A percentile compares a stretch with the other conserved stretches of the same genome.
Conservation (phyloP, 2,797 vertebrate genomes). For the Benthosema pterotum region DNA sequence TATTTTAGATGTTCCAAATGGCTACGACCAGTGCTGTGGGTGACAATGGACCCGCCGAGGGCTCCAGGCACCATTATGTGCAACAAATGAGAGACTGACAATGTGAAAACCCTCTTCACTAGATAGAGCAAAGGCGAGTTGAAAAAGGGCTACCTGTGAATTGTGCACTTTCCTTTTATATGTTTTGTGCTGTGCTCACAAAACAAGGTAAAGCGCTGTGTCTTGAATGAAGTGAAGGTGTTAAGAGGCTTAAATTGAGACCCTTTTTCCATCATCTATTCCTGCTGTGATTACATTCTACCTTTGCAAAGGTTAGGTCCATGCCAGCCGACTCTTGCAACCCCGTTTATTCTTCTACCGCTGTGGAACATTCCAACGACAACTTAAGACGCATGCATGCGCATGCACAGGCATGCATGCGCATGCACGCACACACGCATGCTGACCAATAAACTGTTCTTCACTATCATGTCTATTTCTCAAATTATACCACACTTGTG, state of each 20-base stretch:
- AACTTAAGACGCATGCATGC: not conserved
- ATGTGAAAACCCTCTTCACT: constrained; percentile 76
- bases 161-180: constrained; percentile 70
- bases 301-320: constrained; percentile 22
- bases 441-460: too few species aligned
- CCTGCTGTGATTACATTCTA: constrained; percentile 41
- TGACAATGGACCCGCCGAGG: constrained; percentile 78
- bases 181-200: constrained; percentile 65
- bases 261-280: constrained; percentile 46
- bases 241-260: constrained; percentile 48
- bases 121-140: constrained; percentile 70
- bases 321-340: constrained; percentile 16
- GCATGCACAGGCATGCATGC: constrained; percentile 35
- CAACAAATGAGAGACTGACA: constrained; percentile 75
- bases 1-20: constrained; percentile 83
- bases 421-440: constrained; percentile 16
- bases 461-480: too few species aligned
- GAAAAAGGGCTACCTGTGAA: constrained; percentile 69
- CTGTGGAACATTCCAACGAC: constrained; percentile 24
- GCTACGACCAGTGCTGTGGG: constrained; percentile 74
- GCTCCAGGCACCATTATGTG: constrained; percentile 80
- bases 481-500: too few species aligned
- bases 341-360: constrained; percentile 30
- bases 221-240: constrained; percentile 66
- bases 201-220: constrained; percentile 71